Evolutionary conservation across 2,113 vertebrate species (phyloP).

Genomic region (Ahaetulla prasina): DNA sequence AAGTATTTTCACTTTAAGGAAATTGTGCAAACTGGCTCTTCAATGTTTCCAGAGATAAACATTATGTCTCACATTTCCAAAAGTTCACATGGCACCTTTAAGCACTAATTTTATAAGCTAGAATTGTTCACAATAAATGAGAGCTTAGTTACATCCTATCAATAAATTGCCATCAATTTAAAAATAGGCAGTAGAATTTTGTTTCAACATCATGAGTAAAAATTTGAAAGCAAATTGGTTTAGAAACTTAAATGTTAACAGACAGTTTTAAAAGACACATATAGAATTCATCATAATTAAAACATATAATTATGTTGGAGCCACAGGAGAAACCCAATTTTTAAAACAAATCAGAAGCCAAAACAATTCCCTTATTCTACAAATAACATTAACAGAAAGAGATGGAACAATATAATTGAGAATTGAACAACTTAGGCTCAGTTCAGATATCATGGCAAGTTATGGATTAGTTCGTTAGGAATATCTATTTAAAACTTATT

Average conservation of each 20-base stretch:
- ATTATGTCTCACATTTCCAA: not conserved
- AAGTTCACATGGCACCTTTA: constrained; percentile 3
- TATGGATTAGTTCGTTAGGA: not conserved
- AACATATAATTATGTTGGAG: not conserved
- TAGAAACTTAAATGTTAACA: not conserved
- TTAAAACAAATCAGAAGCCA: constrained; percentile 16
- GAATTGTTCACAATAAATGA: not conserved
- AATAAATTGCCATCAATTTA: not conserved
- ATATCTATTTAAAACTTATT: not conserved
- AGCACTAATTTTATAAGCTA: not conserved
- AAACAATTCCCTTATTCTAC: constrained; percentile 17
- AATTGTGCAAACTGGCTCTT: not conserved
- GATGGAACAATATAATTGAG: constrained; percentile 27
- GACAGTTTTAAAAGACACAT: not conserved
- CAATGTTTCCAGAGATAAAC: not conserved
- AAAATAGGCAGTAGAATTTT: not conserved
- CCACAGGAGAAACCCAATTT: constrained; percentile 2
- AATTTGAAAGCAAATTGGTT: not conserved
- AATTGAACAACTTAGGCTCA: constrained; percentile 10
- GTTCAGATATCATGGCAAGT: not conserved
- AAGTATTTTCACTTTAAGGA: not conserved
- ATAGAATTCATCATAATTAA: constrained; percentile 21
- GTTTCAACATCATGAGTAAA: not conserved
- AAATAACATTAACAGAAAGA: not conserved
- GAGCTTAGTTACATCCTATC: not conserved